Evolutionary conservation across 2,888 invertebrate species (phyloP).

Genomic region (Caenorhabditis zanzibari): DNA sequence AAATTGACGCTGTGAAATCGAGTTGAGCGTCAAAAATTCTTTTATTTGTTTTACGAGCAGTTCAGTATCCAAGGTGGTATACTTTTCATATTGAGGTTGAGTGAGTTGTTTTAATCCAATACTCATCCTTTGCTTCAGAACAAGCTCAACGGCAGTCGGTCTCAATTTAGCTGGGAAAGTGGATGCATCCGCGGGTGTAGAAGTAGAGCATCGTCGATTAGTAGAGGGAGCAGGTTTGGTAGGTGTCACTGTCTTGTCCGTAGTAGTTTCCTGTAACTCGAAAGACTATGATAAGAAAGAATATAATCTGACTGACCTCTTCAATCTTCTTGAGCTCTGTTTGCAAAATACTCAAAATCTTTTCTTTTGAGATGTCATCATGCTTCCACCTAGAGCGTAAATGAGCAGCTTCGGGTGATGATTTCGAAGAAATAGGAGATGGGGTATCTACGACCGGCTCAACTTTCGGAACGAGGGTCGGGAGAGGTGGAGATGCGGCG

Average conservation of each 20-base stretch:
- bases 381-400: constrained; percentile 89
- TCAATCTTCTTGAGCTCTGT: constrained; percentile 95
- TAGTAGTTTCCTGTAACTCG: constrained; percentile 16
- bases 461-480: not conserved
- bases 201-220: constrained; percentile 32
- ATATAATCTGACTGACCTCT: constrained; percentile 84
- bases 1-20: constrained; percentile 95
- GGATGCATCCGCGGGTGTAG: not conserved
- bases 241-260: constrained; percentile 3
- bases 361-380: constrained; percentile 96
- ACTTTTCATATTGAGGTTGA: constrained; percentile 97
- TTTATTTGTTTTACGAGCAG: constrained; percentile 89
- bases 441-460: not conserved
- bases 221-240: not conserved
- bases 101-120: constrained; percentile 96
- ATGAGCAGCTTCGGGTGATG: not conserved
- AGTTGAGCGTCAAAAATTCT: constrained; percentile 85
- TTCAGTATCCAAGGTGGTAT: constrained; percentile 96
- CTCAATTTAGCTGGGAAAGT: constrained; percentile 18
- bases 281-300: not conserved
- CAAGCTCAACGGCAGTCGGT: constrained; percentile 41
- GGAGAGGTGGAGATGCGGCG: not conserved
- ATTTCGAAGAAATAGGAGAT: not conserved
- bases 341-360: constrained; percentile 95
- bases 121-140: constrained; percentile 68